Conservation (phyloP, 1,140 invertebrate species). For the Linepithema humile region DNA sequence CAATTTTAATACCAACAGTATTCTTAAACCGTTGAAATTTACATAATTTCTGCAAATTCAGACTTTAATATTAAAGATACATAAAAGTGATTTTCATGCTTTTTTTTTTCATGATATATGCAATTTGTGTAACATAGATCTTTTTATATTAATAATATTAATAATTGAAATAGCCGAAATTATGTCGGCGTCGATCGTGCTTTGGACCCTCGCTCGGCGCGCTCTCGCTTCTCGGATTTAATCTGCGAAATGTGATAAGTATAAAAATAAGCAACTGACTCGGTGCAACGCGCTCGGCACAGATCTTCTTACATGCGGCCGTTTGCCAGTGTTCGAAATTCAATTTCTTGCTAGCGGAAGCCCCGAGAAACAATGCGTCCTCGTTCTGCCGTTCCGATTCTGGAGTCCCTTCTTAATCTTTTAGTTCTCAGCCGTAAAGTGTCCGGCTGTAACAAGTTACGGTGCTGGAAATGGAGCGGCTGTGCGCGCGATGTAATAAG, state of each 20-base stretch:
- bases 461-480: constrained; percentile 36
- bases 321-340: constrained; percentile 43
- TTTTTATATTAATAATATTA: neutral
- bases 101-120: neutral
- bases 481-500: constrained; percentile 36
- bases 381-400: constrained; percentile 34
- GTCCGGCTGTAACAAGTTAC: constrained; percentile 52
- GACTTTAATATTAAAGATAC: neutral
- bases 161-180: neutral
- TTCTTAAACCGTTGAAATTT: neutral
- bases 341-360: constrained; percentile 43
- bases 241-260: constrained; percentile 35
- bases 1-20: neutral
- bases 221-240: constrained; percentile 14
- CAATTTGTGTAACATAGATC: neutral
- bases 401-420: constrained; percentile 51
- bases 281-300: neutral
- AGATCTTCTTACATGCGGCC: neutral
- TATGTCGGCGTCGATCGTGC: neutral
- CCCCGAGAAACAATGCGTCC: constrained; percentile 37
- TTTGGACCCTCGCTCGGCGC: neutral
- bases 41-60: neutral
- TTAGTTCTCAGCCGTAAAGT: constrained; percentile 56
- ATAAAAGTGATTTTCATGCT: neutral
- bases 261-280: constrained; percentile 23